These are phyloP conservation scores for Pseudomyrmex dendroicus DNA, from an alignment of 1,140 invertebrate genomes.

Conservation along the genomic window DNA sequence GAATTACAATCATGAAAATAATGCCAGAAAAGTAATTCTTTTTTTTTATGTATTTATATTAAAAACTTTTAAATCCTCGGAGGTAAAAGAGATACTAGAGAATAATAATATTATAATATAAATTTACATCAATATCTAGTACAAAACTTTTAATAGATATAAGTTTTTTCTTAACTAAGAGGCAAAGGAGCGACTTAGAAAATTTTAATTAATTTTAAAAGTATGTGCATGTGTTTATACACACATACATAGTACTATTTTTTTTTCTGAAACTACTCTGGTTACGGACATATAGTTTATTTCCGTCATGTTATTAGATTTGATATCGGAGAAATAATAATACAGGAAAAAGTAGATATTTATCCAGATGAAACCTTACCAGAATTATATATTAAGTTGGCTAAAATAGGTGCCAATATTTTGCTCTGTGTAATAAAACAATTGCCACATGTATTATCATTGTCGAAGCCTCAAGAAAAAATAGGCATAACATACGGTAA, in stretches of 20 bases:
- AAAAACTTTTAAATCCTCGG: background rate
- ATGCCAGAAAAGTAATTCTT: constrained; percentile 89
- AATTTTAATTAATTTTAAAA: too few species aligned
- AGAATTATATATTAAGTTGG: constrained; percentile 88
- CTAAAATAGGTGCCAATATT: constrained; percentile 89
- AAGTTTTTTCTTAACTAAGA: background rate
- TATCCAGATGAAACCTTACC: constrained; percentile 87
- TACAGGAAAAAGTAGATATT: constrained; percentile 88
- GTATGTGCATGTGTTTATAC: too few species aligned
- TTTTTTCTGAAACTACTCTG: background rate
- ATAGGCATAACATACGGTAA: constrained; percentile 89
- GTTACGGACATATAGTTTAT: constrained; percentile 3
- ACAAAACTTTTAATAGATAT: background rate
- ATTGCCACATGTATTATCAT: constrained; percentile 87
- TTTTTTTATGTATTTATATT: constrained; percentile 9
- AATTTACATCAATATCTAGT: background rate
- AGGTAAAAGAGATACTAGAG: background rate
- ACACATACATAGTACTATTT: too few species aligned
- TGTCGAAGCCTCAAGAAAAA: constrained; percentile 87
- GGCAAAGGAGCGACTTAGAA: too few species aligned
- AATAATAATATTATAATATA: constrained; percentile 1
- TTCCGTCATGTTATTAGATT: constrained; percentile 85
- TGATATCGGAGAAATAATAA: constrained; percentile 94
- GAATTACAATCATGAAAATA: constrained; percentile 96
- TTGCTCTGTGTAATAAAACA: constrained; percentile 88